Conservation (phyloP, 2,888 invertebrate species). For the Melangyna quadrimaculata region DNA sequence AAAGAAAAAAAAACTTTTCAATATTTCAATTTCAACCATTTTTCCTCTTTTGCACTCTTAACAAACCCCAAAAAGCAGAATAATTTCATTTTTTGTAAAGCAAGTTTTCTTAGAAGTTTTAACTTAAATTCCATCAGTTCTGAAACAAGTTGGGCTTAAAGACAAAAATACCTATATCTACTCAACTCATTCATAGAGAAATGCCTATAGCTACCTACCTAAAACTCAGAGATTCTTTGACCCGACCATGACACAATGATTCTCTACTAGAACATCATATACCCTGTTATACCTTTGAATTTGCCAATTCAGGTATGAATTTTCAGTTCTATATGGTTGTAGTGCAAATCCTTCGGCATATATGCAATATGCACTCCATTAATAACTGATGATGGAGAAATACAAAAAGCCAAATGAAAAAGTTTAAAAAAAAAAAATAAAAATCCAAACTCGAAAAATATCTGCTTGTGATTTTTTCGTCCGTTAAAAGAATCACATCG, state of each 20-base stretch:
- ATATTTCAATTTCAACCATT: slow-evolving; percentile 51
- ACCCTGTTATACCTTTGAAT: slow-evolving; percentile 37
- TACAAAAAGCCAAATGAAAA: slow-evolving; percentile 16
- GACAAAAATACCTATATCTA: not conserved
- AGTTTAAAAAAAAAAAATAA: no score
- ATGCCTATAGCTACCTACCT: no score
- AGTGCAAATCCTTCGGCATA: slow-evolving; percentile 35
- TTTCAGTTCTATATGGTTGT: slow-evolving; percentile 21
- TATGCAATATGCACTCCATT: slow-evolving; percentile 65
- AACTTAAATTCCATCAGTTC: not conserved
- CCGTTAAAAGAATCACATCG: slow-evolving; percentile 52
- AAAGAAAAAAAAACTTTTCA: slow-evolving; percentile 31
- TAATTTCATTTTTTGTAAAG: not conserved
- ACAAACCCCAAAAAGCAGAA: not conserved
- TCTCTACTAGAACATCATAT: not conserved
- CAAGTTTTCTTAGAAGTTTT: slow-evolving; percentile 16
- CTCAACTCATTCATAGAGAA: not conserved
- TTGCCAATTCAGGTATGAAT: slow-evolving; percentile 57
- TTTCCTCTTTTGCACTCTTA: not conserved
- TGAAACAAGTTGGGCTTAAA: slow-evolving; percentile 2
- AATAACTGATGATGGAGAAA: slow-evolving; percentile 65
- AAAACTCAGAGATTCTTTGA: not conserved
- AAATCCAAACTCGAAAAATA: slow-evolving; percentile 8
- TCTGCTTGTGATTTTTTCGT: slow-evolving; percentile 52
- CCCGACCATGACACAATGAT: slow-evolving; percentile 45